Evolutionary conservation across 2,113 vertebrate genomes (phyloP).

Genomic region (Gadus macrocephalus): DNA sequence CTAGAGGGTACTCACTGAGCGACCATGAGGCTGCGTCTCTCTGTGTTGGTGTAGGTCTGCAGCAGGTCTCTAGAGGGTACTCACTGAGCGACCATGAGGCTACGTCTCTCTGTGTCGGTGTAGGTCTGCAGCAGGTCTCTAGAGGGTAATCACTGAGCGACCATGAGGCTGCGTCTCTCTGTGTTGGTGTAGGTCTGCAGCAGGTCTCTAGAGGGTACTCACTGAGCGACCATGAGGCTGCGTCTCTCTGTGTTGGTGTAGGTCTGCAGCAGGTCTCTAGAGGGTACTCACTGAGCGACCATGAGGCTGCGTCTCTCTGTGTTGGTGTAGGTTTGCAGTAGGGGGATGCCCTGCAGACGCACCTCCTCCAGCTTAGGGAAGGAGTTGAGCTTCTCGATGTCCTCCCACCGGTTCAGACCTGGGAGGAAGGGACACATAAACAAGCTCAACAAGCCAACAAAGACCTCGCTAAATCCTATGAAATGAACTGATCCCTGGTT

Average conservation of each 20-base stretch:
- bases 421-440: slow-evolving; percentile 24
- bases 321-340: slow-evolving; percentile 89
- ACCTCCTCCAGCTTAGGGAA: slow-evolving; percentile 95
- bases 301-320: slow-evolving; percentile 90
- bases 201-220: slow-evolving; percentile 37
- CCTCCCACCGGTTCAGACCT: slow-evolving; percentile 93
- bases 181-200: too few relatives aligned
- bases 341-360: slow-evolving; percentile 89
- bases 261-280: slow-evolving; percentile 76
- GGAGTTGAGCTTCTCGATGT: slow-evolving; percentile 94
- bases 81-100: slow-evolving; percentile 76
- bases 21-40: slow-evolving; percentile 43
- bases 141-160: slow-evolving; percentile 77
- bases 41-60: too few relatives aligned
- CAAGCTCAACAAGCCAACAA: not conserved
- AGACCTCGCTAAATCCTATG: not conserved
- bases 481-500: too few relatives aligned
- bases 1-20: slow-evolving; percentile 72
- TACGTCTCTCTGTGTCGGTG: too few relatives aligned
- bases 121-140: too few relatives aligned
- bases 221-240: slow-evolving; percentile 88
- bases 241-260: slow-evolving; percentile 90
- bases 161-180: slow-evolving; percentile 6
- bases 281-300: slow-evolving; percentile 78
- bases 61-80: slow-evolving; percentile 22